Base-by-base conservation (phyloP, 2,888 invertebrate genomes). In the Cephus rjabovi region DNA sequence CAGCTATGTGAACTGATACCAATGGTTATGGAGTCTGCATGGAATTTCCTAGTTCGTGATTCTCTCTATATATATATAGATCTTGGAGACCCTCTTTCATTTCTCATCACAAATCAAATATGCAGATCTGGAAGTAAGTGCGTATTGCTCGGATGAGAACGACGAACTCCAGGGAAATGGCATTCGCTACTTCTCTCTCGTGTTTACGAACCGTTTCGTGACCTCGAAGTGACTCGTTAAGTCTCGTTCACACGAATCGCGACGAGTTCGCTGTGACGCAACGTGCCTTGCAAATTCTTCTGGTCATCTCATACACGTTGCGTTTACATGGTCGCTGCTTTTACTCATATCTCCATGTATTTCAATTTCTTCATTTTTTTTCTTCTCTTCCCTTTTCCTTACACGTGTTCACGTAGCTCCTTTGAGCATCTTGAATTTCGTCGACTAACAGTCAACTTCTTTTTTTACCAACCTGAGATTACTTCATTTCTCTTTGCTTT, bases 151-250 rank as follows among this genome's bases (percentile, higher is more conserved):
- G 56, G 73, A 68, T 40, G 35, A 34, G 34, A 74, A 34, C 12
- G 69, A 31, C 56, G 33, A 75, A 77, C 74, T 80, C 77, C 37
- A 79, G 1, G 69, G n/a, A 11, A 31, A 23, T 31, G 40, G 71
- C 37, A 31, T 76, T 75, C 75, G 77, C 75, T 77, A 76, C 75
- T 78, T 78, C 71, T 77, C 70, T 74, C 75, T 35, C 34, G 34
- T 34, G 33, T 23, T 71, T 69, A 70, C 74, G 37, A 74, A 68
- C 69, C 75, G 33, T 75, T 81, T 78, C 71, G 33, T 40, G 75
- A 75, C 79, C 75, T 70, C 77, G 75, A 12, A 37, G 37, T 37
- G 1, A 80, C 77, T 81, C 80, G 79, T 56, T 56, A 56, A 56
- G 23, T 9, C 40, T 56, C 40, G 40, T 56, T 23, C 23, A 15